Conservation (phyloP, 2,888 invertebrate genomes). For the Drosophila merina region DNA sequence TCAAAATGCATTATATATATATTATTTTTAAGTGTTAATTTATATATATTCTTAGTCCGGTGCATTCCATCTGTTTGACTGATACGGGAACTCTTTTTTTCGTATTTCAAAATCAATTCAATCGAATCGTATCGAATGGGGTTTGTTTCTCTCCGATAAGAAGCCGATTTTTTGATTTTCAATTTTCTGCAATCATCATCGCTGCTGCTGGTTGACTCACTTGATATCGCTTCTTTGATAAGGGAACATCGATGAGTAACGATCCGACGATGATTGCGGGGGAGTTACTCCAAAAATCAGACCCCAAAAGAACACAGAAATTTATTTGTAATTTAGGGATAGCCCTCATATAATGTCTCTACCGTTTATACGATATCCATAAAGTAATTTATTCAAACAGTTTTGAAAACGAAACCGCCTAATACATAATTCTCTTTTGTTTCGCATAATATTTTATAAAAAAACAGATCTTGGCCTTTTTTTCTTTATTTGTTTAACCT, state of each 20-base stretch:
- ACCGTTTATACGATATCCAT: background rate
- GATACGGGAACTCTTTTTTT: conserved; percentile 41
- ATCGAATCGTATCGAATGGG: conserved; percentile 21
- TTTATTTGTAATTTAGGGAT: too few species aligned
- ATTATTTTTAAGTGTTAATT: background rate
- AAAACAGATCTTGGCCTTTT: background rate
- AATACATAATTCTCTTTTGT: background rate
- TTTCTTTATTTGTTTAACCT: conserved; percentile 16
- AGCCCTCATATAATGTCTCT: background rate
- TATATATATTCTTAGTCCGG: conserved; percentile 19
- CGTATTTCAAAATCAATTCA: conserved; percentile 26
- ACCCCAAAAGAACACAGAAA: too few species aligned
- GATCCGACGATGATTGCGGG: too few species aligned
- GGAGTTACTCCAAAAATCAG: background rate
- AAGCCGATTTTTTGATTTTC: background rate
- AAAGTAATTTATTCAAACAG: conserved; percentile 4
- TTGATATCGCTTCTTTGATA: conserved; percentile 21
- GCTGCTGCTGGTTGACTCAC: conserved; percentile 13
- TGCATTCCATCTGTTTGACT: conserved; percentile 63
- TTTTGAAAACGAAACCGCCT: background rate
- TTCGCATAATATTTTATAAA: background rate
- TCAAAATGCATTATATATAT: conserved; percentile 59
- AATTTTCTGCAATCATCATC: conserved; percentile 5
- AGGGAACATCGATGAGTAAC: conserved; percentile 26
- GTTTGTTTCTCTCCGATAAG: conserved; percentile 13